Evolutionary conservation across 2,888 invertebrate species (phyloP).

Genomic region (Ptilodon capucinus): DNA sequence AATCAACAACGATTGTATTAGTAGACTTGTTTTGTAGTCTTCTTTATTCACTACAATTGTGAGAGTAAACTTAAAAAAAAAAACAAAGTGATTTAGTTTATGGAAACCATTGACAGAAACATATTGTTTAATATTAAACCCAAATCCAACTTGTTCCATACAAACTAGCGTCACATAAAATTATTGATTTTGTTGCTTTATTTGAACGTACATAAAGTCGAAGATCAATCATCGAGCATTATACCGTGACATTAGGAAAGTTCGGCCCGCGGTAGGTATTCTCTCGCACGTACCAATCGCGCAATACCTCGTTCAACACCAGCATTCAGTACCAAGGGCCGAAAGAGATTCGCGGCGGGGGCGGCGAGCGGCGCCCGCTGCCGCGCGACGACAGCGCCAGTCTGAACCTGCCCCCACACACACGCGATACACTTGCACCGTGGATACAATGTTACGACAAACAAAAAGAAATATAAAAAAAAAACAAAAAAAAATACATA

Average conservation of each 20-base stretch:
- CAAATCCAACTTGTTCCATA: no score
- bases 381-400: conserved; percentile 63
- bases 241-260: background rate
- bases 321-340: conserved; percentile 75
- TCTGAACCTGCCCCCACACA: conserved; percentile 62
- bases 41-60: no score
- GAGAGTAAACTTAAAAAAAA: no score
- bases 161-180: no score
- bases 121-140: no score
- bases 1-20: no score
- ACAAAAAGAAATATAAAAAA: conserved; percentile 34
- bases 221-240: conserved; percentile 16
- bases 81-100: no score
- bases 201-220: no score
- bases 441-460: conserved; percentile 25
- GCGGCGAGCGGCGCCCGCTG: conserved; percentile 41
- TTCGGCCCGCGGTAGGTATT: no score
- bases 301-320: conserved; percentile 32
- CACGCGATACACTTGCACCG: conserved; percentile 20
- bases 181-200: no score
- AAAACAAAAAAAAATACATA: conserved; percentile 5
- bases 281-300: conserved; percentile 37
- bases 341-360: conserved; percentile 78
- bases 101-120: no score
- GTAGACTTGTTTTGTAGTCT: no score